Evolutionary conservation across 2,888 invertebrate species (phyloP).

Genomic region (Cheilosia vernalis): DNA sequence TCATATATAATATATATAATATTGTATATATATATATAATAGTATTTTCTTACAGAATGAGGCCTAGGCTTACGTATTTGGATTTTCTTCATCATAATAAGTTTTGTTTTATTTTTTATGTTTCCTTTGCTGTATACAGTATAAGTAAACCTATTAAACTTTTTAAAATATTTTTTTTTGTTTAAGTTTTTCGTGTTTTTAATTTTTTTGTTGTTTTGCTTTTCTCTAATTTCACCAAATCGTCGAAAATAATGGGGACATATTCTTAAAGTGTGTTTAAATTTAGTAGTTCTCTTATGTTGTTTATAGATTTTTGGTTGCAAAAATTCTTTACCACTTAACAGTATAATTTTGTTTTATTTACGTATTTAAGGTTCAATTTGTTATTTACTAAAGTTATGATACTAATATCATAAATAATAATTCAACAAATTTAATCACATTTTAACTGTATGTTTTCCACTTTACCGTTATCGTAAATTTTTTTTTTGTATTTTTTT

Average conservation of each 20-base stretch:
- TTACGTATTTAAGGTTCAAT: constrained; percentile 73
- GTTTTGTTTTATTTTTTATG: constrained; percentile 55
- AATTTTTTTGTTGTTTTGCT: constrained; percentile 1
- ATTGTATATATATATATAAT: constrained; percentile 76
- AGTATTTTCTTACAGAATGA: constrained; percentile 82
- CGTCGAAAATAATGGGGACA: constrained; percentile 67
- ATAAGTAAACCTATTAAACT: constrained; percentile 63
- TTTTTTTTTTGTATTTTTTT: constrained; percentile 55
- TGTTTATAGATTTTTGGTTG: constrained; percentile 71
- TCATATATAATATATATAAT: constrained; percentile 77
- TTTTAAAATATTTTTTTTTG: constrained; percentile 56
- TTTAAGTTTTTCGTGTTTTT: constrained; percentile 3
- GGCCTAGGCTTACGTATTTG: constrained; percentile 84
- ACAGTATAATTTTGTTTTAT: constrained; percentile 45
- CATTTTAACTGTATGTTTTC: constrained; percentile 74
- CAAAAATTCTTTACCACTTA: constrained; percentile 56
- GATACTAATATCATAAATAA: constrained; percentile 72
- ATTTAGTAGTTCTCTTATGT: constrained; percentile 38
- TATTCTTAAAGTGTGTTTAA: constrained; percentile 61
- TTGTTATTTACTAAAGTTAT: constrained; percentile 73
- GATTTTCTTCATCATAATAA: constrained; percentile 78
- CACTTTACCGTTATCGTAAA: constrained; percentile 50
- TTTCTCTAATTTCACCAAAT: constrained; percentile 54
- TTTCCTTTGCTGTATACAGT: constrained; percentile 67
- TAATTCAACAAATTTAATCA: constrained; percentile 75